Percentiles rank a stretch among this genome's conserved stretches.
phyloP scores from a whole-genome alignment of 2,113 vertebrate species.

The Lepidothrix coronata region DNA sequence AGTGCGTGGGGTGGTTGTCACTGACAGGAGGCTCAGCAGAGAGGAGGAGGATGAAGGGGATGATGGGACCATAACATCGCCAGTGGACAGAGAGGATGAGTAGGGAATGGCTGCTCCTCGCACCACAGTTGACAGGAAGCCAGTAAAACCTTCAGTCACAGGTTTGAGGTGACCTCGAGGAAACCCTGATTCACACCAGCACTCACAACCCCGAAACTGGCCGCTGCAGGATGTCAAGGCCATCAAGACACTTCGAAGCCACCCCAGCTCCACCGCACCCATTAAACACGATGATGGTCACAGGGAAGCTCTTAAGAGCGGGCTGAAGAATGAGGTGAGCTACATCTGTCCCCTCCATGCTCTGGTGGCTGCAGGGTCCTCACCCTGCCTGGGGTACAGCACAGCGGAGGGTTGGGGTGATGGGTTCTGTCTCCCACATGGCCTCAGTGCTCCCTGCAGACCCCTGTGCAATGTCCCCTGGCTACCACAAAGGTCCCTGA shows the following conservation, averaged over 20 bases:
- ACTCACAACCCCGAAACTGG: background rate
- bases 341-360: background rate
- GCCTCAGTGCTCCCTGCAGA: background rate
- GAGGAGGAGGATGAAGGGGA: background rate
- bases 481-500: background rate
- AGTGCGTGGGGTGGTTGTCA: background rate
- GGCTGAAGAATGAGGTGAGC: background rate
- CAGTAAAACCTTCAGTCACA: background rate
- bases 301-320: background rate
- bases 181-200: background rate
- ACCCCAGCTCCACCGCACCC: background rate
- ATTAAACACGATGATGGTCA: background rate
- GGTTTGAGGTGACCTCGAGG: background rate
- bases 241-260: background rate
- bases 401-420: background rate
- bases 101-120: background rate
- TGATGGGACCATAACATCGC: background rate
- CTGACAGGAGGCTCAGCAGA: background rate
- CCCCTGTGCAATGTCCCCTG: no score
- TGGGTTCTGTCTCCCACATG: background rate
- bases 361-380: background rate
- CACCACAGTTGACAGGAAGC: background rate
- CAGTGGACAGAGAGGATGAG: background rate
- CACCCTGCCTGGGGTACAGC: background rate
- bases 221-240: background rate